These are phyloP conservation scores for Rhynchomys soricoides DNA, from an alignment of 2,113 vertebrate genomes.

Conservation along the genomic window DNA sequence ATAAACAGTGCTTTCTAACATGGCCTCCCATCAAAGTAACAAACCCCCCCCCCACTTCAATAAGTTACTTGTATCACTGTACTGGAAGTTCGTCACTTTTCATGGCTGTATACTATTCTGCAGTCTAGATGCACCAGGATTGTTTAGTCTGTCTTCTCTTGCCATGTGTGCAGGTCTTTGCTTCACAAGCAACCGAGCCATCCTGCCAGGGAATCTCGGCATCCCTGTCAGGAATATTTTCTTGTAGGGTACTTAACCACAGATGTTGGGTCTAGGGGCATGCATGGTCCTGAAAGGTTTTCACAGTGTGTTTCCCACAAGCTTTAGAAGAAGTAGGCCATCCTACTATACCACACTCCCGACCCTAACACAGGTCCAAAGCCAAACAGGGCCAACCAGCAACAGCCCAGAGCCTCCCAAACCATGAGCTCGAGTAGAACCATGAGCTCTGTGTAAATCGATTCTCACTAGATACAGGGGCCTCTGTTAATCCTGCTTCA, in stretches of 20 bases:
- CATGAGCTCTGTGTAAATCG: background rate
- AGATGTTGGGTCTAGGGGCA: background rate
- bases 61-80: background rate
- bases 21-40: background rate
- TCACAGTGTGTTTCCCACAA: background rate
- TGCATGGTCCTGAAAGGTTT: background rate
- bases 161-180: background rate
- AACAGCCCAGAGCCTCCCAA: background rate
- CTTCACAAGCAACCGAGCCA: background rate
- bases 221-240: background rate
- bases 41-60: background rate
- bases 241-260: background rate
- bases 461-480: background rate
- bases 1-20: background rate
- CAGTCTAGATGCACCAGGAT: background rate
- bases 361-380: background rate
- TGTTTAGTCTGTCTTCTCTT: background rate
- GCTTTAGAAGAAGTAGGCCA: background rate
- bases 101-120: background rate
- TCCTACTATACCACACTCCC: background rate
- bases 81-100: background rate
- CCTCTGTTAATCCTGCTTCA: no score
- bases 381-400: background rate
- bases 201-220: background rate
- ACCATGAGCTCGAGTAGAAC: background rate